phyloP scores from a whole-genome alignment of 2,888 invertebrate genomes.

The Agriopis leucophaearia region DNA sequence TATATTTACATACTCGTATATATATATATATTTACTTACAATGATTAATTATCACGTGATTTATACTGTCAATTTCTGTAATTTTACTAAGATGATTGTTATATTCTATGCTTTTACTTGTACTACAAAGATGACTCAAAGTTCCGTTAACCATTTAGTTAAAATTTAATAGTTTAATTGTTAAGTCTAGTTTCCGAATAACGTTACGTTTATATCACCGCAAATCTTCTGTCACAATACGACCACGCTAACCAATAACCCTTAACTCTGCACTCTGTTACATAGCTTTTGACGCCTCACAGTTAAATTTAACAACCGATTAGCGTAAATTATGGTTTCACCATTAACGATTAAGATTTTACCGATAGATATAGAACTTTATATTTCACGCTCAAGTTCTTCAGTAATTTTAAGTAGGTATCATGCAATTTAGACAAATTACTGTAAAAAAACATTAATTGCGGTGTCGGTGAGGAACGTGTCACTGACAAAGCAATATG shows the following conservation, averaged over 20 bases:
- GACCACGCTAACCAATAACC: slow-evolving; percentile 16
- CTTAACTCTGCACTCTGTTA: slow-evolving; percentile 24
- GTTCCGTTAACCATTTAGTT: slow-evolving; percentile 7
- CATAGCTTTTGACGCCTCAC: slow-evolving; percentile 20
- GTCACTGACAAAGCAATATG: too few relatives aligned
- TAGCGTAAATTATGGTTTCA: slow-evolving; percentile 9
- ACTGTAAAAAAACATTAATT: too few relatives aligned
- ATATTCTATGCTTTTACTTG: too few relatives aligned
- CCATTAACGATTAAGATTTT: slow-evolving; percentile 11
- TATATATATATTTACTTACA: too few relatives aligned
- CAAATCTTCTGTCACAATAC: slow-evolving; percentile 22
- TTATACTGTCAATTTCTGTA: too few relatives aligned
- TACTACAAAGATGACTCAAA: too few relatives aligned
- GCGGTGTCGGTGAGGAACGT: too few relatives aligned
- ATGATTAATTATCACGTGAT: too few relatives aligned
- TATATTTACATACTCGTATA: too few relatives aligned
- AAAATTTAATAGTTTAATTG: slow-evolving; percentile 21
- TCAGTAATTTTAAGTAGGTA: not conserved
- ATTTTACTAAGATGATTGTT: too few relatives aligned
- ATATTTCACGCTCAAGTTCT: not conserved
- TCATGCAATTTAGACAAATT: too few relatives aligned
- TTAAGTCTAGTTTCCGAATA: slow-evolving; percentile 18
- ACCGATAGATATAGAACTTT: not conserved
- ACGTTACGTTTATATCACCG: not conserved
- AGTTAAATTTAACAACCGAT: slow-evolving; percentile 34